A percentile compares a stretch with the other conserved stretches of the same genome.
phyloP scores from a whole-genome alignment of 2,888 invertebrate genomes.

The Ctena decussata region DNA sequence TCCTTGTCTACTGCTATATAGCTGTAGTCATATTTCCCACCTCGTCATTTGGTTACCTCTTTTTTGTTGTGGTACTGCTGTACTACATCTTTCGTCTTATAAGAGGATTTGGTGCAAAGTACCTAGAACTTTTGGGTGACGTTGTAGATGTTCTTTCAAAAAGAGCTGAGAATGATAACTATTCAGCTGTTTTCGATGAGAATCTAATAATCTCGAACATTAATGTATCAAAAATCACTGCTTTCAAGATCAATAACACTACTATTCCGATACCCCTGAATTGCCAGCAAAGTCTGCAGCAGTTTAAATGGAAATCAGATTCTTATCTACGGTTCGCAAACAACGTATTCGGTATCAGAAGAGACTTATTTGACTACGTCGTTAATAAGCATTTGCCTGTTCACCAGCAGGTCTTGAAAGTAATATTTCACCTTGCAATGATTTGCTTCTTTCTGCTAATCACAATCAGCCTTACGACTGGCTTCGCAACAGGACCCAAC shows the following conservation, averaged over 20 bases:
- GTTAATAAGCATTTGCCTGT: slow-evolving; percentile 31
- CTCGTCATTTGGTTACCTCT: slow-evolving; percentile 44
- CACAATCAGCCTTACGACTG: slow-evolving; percentile 16
- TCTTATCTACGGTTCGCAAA: slow-evolving; percentile 10
- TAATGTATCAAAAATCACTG: not conserved
- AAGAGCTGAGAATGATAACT: not conserved
- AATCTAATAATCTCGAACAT: slow-evolving; percentile 17
- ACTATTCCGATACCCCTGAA: not conserved
- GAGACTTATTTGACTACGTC: slow-evolving; percentile 26
- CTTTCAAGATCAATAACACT: not conserved
- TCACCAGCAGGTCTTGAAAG: slow-evolving; percentile 29
- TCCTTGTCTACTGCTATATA: slow-evolving; percentile 38
- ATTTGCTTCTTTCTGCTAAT: slow-evolving; percentile 17
- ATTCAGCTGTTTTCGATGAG: slow-evolving; percentile 1
- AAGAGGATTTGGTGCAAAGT: slow-evolving; percentile 17
- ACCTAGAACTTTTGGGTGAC: slow-evolving; percentile 41
- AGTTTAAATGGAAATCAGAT: not conserved
- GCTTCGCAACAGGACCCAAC: not conserved
- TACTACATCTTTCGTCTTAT: slow-evolving; percentile 40
- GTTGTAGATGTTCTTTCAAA: slow-evolving; percentile 27
- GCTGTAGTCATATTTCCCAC: slow-evolving; percentile 41
- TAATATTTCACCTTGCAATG: slow-evolving; percentile 13
- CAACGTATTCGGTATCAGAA: slow-evolving; percentile 27
- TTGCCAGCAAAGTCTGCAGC: not conserved
- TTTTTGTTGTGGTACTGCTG: slow-evolving; percentile 26